Conservation (phyloP, 2,888 invertebrate species). For the Arge pagana region DNA sequence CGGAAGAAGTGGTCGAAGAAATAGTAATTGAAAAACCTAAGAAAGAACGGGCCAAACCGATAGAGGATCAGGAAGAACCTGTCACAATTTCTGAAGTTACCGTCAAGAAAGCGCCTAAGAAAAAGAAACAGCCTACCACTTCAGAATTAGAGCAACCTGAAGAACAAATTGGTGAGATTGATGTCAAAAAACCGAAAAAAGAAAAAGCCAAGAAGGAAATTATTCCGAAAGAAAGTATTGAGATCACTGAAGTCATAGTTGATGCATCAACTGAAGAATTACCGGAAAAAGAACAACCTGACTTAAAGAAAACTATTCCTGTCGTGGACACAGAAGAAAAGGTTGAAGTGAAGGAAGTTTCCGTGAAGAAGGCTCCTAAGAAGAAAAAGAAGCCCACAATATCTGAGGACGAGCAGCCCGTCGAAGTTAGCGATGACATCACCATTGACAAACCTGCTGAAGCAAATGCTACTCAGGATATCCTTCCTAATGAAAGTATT, state of each 20-base stretch:
- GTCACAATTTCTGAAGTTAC: conserved; percentile 33
- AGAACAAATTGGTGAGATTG: conserved; percentile 47
- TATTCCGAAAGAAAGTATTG: conserved; percentile 31
- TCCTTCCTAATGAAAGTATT: conserved; percentile 37
- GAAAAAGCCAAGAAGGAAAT: conserved; percentile 33
- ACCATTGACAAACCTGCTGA: conserved; percentile 36
- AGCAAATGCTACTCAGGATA: conserved; percentile 33
- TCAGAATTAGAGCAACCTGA: conserved; percentile 35
- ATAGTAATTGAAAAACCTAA: conserved; percentile 24
- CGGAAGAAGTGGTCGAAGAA: conserved; percentile 30
- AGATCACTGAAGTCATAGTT: conserved; percentile 36
- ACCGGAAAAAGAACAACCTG: conserved; percentile 30
- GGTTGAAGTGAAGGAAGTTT: conserved; percentile 28
- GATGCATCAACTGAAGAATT: conserved; percentile 34
- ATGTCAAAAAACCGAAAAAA: conserved; percentile 41
- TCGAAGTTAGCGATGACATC: conserved; percentile 35
- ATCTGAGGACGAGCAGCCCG: conserved; percentile 42
- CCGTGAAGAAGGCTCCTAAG: conserved; percentile 35
- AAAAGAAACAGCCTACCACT: conserved; percentile 26
- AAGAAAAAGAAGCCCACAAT: conserved; percentile 29
- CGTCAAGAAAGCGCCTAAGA: conserved; percentile 39
- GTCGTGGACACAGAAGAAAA: conserved; percentile 32
- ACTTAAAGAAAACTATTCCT: conserved; percentile 31
- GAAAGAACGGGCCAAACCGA: conserved; percentile 30
- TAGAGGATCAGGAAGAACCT: conserved; percentile 32